phyloP scores from a whole-genome alignment of 2,888 invertebrate species.

The Amorpha juglandis region DNA sequence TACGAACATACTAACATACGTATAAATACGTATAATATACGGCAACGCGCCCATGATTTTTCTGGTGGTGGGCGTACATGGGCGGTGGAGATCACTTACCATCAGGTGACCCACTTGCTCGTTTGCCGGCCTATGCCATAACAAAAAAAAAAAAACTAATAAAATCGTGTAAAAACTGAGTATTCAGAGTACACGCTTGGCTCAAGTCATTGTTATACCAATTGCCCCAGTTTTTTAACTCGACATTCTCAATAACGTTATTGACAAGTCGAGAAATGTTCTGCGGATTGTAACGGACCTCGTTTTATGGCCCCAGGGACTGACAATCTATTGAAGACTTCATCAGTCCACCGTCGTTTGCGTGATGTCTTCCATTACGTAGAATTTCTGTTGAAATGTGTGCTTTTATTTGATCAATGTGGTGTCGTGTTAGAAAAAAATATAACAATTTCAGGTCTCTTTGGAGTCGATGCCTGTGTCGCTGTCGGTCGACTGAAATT shows the following conservation, averaged over 20 bases:
- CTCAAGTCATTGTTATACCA: constrained; percentile 15
- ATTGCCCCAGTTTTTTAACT: constrained; percentile 40
- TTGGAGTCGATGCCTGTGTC: no score
- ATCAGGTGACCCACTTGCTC: no score
- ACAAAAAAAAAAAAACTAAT: not conserved
- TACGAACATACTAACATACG: no score
- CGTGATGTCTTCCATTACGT: not conserved
- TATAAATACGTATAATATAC: no score
- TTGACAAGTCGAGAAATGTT: constrained; percentile 35
- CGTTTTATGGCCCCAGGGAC: not conserved
- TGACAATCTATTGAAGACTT: not conserved
- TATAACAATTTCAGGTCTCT: no score
- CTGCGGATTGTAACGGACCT: constrained; percentile 27
- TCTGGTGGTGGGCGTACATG: no score
- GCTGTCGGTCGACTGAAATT: no score
- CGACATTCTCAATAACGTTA: constrained; percentile 43
- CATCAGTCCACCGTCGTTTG: not conserved
- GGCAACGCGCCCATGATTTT: no score
- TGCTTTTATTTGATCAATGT: not conserved
- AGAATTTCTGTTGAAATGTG: not conserved
- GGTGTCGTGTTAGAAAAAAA: no score
- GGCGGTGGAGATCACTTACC: no score
- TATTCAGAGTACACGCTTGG: not conserved
- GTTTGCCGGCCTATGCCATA: no score
- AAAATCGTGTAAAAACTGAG: not conserved